These are phyloP conservation scores for Rafetus swinhoei DNA, from an alignment of 2,113 vertebrate genomes.

Conservation along the genomic window DNA sequence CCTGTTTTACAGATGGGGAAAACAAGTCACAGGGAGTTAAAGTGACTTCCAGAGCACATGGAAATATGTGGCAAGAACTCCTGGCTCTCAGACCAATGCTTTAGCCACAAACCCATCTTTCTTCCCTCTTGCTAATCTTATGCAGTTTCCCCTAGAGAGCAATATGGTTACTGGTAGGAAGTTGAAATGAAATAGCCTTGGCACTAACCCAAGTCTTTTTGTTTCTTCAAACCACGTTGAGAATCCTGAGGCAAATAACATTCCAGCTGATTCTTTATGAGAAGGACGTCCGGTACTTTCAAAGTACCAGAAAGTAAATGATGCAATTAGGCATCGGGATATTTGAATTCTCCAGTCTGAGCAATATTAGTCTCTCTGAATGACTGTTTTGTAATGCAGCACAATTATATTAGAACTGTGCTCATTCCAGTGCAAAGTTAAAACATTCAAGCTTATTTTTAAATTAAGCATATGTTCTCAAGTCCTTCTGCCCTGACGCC, in stretches of 20 bases:
- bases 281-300: constrained; percentile 39
- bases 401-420: neutral
- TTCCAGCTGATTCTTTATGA: constrained; percentile 31
- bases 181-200: constrained; percentile 4
- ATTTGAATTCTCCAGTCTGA: constrained; percentile 21
- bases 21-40: neutral
- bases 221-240: constrained; percentile 32
- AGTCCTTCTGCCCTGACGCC: neutral
- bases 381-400: neutral
- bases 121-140: constrained; percentile 15
- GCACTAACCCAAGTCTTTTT: neutral
- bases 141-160: neutral
- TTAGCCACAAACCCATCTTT: neutral
- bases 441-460: neutral
- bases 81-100: neutral
- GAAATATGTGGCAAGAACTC: neutral
- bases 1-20: neutral
- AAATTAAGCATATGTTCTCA: neutral
- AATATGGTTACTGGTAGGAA: constrained; percentile 45
- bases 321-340: constrained; percentile 11
- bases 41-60: neutral
- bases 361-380: neutral
- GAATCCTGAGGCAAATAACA: neutral
- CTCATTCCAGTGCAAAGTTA: neutral
- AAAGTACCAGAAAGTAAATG: constrained; percentile 13